A percentile compares a stretch with the other conserved stretches of the same genome.
These are phyloP conservation scores for Rhodophaea formosa DNA, from an alignment of 2,888 invertebrate genomes.

Conservation along the genomic window DNA sequence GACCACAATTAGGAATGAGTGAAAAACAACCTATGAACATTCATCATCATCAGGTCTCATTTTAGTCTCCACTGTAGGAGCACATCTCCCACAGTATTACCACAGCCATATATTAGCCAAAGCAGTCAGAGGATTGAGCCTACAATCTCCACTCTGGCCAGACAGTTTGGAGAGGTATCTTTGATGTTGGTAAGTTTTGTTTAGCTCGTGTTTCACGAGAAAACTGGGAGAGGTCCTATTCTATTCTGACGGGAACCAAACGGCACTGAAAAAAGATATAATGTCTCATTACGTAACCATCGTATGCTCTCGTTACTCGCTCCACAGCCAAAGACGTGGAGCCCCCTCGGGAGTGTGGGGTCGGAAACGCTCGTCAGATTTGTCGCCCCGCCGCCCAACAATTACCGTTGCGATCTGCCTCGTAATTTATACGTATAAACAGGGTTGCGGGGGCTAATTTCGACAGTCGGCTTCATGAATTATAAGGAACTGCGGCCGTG, in stretches of 20 bases:
- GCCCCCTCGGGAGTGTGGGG: conserved; percentile 9
- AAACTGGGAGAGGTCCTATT: too few species aligned
- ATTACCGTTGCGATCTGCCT: conserved; percentile 48
- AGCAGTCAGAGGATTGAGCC: too few species aligned
- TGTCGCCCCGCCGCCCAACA: conserved; percentile 63
- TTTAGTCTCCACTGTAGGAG: too few species aligned
- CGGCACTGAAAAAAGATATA: neutral
- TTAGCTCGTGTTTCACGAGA: too few species aligned
- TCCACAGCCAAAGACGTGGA: conserved; percentile 6
- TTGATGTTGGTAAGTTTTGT: too few species aligned
- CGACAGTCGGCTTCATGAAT: neutral
- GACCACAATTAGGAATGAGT: too few species aligned
- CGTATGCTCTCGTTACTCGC: neutral
- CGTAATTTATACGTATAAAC: conserved; percentile 40
- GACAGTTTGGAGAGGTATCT: too few species aligned
- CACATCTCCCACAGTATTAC: too few species aligned
- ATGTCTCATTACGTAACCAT: neutral
- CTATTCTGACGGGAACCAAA: neutral
- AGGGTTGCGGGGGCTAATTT: conserved; percentile 23
- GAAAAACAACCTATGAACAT: too few species aligned
- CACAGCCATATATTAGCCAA: too few species aligned
- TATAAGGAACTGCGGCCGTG: neutral
- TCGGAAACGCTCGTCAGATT: conserved; percentile 66
- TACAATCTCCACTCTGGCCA: too few species aligned
- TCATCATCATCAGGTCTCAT: too few species aligned